phyloP scores from a whole-genome alignment of 2,113 vertebrate species.

The Amphiprion ocellaris region DNA sequence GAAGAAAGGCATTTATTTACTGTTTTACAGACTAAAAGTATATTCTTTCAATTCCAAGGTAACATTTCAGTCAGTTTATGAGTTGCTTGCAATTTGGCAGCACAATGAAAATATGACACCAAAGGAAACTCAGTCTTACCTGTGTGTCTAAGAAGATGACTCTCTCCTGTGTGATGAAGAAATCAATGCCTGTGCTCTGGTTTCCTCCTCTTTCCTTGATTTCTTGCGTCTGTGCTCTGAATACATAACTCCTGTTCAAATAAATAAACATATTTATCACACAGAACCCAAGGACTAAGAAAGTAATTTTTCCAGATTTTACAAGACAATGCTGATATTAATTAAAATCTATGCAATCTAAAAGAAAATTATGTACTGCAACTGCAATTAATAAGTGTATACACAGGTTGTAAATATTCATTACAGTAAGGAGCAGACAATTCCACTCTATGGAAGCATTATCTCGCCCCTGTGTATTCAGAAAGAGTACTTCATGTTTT shows the following conservation, averaged over 20 bases:
- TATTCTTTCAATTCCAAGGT: background rate
- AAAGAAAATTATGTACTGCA: no score
- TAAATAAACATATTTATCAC: conserved; percentile 5
- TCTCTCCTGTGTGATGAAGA: conserved; percentile 95
- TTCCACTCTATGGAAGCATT: background rate
- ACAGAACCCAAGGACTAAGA: background rate
- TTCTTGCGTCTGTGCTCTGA: conserved; percentile 92
- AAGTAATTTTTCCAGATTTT: background rate
- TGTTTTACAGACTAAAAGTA: no score
- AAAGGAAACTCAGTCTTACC: conserved; percentile 75
- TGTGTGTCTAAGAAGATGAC: conserved; percentile 95
- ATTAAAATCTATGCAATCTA: background rate
- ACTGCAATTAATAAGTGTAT: no score
- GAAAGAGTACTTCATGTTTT: background rate
- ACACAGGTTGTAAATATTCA: no score
- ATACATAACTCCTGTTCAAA: conserved; percentile 88
- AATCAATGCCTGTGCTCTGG: conserved; percentile 94
- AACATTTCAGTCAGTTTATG: background rate
- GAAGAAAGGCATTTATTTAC: background rate
- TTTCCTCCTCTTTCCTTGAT: conserved; percentile 94
- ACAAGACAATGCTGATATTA: background rate
- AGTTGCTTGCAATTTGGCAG: background rate
- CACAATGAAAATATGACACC: background rate
- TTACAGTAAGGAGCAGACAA: no score
- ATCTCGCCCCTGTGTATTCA: conserved; percentile 29